Base-by-base conservation (phyloP, 2,888 invertebrate species). In the Petrolisthes manimaculis region DNA sequence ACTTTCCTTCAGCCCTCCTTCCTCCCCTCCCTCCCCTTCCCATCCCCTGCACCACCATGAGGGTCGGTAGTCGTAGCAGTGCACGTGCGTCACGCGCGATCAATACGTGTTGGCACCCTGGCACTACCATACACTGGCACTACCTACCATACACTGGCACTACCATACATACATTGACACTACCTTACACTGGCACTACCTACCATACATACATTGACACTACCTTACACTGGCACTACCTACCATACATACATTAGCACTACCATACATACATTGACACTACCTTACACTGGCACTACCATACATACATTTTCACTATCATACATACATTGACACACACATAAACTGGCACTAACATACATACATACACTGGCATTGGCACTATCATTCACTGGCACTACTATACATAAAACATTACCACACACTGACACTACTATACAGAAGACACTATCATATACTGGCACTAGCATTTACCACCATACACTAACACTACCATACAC, bases 71-170 rank as follows among this genome's bases (percentile, higher is more conserved):
- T 55, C 80, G 82, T 82, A 67, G 61, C 82, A 82, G 61, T 82
- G 82, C 82, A 82, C 82, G 82, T 82, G 82, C 82, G 82, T 82
- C 82, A 61, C 82, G 82, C 82, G 82, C 67, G 82, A 82, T 82
- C 82, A 82, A 82, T 82, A 82, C 82, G 82, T 82, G 82, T n/a
- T 53, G 61, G 61, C 24, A 6, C 51, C n/a, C 71, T 69, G 37
- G 61, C 53, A 71, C 69, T 71, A 83, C 51, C 69, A 67, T 51
- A 83, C 37, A 67, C 61, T 6, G 24, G 9, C 21, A 81, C 56
- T 24, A 81, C 81, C 56, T 6, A 61, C 37, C 24, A 53, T 14
- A 81, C 81, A 18, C 37, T 37, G 12, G 9, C 8, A 24, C 61
- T 24, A 61, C 37, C 6, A 18, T 8, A 6, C 74, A 74, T 24